Base-by-base conservation (phyloP, 2,888 invertebrate genomes). In the Lasioglossum zephyrum region DNA sequence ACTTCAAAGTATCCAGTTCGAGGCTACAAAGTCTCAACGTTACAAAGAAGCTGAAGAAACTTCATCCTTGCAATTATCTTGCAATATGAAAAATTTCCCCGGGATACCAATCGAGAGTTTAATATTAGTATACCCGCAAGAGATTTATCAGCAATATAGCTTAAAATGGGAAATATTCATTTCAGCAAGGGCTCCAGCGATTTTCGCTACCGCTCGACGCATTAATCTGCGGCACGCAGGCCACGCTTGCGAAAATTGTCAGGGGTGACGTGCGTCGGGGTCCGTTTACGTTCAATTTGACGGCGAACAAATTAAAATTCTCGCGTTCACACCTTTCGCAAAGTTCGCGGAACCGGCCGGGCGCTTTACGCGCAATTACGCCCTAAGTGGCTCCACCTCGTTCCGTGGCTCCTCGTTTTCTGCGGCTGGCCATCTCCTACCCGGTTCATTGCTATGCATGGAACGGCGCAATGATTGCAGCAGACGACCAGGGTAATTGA, bases 381-480 rank as follows among this genome's bases (percentile, higher is more conserved):
- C 78, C 83, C 85, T 87, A 87, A 90, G 89, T 85, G 84, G 79
- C 70, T 79, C 79, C 81, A 74, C 81, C 80, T 77, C 73, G 73
- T 63, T 77, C 39, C 36, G 22, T 39, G 36, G 69, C 69, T 69
- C 39, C 69, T 47, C 39, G 53, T 73, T 79, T 74, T 78, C 77
- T 9, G 4, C 53, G 66, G 36, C 66, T 70, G 22, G 78, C 41
- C 76, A 44, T 77, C 74, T 57, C 66, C 73, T n/a, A 16, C 63
- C 63, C 63, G 81, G 49, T 85, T 93, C 92, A 93, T 93, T 93
- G 91, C 88, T 93, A 93, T 93, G 92, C 93, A 93, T 91, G 91
- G 88, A 91, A 88, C 90, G 89, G 81, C 75, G 84, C 84, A 85
- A 86, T 88, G 73, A 87, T 85, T 82, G 81, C 87, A 82, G 86